These are phyloP conservation scores for Phymorhynchus buccinoides DNA, from an alignment of 1,140 invertebrate species.

Conservation along the genomic window DNA sequence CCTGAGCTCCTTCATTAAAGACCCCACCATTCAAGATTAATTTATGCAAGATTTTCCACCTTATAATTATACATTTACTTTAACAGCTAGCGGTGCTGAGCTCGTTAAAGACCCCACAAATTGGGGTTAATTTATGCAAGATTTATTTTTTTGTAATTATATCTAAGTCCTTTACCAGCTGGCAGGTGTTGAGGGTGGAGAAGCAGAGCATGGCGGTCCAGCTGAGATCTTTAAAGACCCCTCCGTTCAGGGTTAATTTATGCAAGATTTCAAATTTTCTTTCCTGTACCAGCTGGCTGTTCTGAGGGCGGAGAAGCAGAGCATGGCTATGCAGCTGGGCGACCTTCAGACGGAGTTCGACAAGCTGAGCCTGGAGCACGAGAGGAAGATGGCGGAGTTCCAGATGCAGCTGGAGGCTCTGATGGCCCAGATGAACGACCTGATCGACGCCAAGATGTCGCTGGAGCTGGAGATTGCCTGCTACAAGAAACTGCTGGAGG, in stretches of 20 bases:
- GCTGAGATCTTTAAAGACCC: too few relatives aligned
- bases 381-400: conserved; percentile 47
- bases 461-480: conserved; percentile 73
- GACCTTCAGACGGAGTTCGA: conserved; percentile 59
- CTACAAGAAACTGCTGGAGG: conserved; percentile 72
- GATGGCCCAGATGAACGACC: conserved; percentile 56
- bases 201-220: too few relatives aligned
- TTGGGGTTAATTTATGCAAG: too few relatives aligned
- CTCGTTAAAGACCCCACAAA: too few relatives aligned
- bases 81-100: too few relatives aligned
- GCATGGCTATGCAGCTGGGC: conserved; percentile 61
- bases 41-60: too few relatives aligned
- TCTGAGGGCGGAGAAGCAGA: conserved; percentile 72
- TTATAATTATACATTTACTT: too few relatives aligned
- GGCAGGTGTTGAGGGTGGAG: conserved; percentile 72
- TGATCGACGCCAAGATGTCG: conserved; percentile 73
- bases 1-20: too few relatives aligned
- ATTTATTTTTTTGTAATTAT: too few relatives aligned
- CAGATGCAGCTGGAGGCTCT: conserved; percentile 59
- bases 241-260: too few relatives aligned
- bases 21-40: too few relatives aligned
- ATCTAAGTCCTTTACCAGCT: conserved; percentile 68
- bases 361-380: conserved; percentile 52
- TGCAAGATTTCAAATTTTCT: too few relatives aligned
- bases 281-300: conserved; percentile 67